These are phyloP conservation scores for Papilio gigon DNA, from an alignment of 2,888 invertebrate genomes.

Conservation along the genomic window DNA sequence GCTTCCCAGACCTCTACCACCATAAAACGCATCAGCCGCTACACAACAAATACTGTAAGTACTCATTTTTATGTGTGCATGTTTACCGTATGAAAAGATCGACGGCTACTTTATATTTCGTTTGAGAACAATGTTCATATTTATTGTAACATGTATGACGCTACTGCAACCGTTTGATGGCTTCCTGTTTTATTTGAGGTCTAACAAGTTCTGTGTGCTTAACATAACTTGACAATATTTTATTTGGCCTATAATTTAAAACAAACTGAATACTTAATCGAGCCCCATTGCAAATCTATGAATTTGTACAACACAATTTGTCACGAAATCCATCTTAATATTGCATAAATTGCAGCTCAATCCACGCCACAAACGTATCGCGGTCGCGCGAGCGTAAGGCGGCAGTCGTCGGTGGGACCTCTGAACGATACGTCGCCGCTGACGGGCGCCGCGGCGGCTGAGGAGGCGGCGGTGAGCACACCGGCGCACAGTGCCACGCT, in stretches of 20 bases:
- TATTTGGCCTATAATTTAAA: background rate
- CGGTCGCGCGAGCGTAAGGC: conserved; percentile 82
- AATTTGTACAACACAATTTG: background rate
- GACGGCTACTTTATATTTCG: conserved; percentile 16
- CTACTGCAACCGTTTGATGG: background rate
- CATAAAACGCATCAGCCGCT: conserved; percentile 89
- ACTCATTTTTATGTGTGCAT: conserved; percentile 64
- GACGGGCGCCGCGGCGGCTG: conserved; percentile 61
- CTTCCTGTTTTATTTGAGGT: background rate
- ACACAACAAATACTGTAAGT: conserved; percentile 87
- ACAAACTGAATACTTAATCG: background rate
- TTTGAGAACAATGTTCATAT: background rate
- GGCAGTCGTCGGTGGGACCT: conserved; percentile 84
- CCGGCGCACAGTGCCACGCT: conserved; percentile 77
- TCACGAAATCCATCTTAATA: background rate
- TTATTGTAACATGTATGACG: conserved; percentile 1
- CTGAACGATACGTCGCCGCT: conserved; percentile 81
- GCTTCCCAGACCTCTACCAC: conserved; percentile 92
- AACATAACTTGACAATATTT: background rate
- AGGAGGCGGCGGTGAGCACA: conserved; percentile 74
- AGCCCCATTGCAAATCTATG: conserved; percentile 14
- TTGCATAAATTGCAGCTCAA: conserved; percentile 78
- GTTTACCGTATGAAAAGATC: conserved; percentile 37
- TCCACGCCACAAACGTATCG: conserved; percentile 84
- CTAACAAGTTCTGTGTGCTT: background rate